A percentile compares a stretch with the other conserved stretches of the same genome.
Evolutionary conservation across 2,888 invertebrate genomes (phyloP).

Genomic region (Pseudococcus jackbeardsleyi): DNA sequence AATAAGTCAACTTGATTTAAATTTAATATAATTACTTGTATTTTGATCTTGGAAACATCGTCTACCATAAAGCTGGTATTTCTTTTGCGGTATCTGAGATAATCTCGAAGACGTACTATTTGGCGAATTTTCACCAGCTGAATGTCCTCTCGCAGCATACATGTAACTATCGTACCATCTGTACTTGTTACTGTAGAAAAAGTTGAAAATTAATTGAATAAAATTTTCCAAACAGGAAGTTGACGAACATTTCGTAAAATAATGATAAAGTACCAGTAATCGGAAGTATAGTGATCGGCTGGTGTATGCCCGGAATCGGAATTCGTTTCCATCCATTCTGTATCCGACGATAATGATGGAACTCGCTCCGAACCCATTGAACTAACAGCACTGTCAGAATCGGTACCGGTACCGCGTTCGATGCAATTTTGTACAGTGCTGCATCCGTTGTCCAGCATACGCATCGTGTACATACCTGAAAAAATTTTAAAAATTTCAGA

Average conservation of each 20-base stretch:
- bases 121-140: constrained; percentile 71
- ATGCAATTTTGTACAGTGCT: constrained; percentile 68
- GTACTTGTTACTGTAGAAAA: constrained; percentile 74
- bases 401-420: constrained; percentile 78
- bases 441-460: constrained; percentile 80
- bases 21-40: constrained; percentile 67
- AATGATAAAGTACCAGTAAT: constrained; percentile 44
- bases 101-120: constrained; percentile 71
- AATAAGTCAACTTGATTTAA: background rate
- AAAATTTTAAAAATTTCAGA: background rate
- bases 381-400: constrained; percentile 92
- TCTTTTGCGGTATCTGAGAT: constrained; percentile 84
- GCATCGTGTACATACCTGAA: constrained; percentile 88
- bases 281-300: constrained; percentile 63
- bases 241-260: background rate
- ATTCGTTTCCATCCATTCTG: constrained; percentile 90
- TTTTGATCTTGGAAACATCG: constrained; percentile 81
- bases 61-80: constrained; percentile 93
- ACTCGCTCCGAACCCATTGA: constrained; percentile 94
- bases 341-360: constrained; percentile 88
- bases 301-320: constrained; percentile 82
- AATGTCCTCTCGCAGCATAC: constrained; percentile 73
- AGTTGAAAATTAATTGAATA: background rate
- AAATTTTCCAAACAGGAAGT: background rate
- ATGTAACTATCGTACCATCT: constrained; percentile 76